phyloP scores from a whole-genome alignment of 2,888 invertebrate species.

The Onthophagus sagittarius region DNA sequence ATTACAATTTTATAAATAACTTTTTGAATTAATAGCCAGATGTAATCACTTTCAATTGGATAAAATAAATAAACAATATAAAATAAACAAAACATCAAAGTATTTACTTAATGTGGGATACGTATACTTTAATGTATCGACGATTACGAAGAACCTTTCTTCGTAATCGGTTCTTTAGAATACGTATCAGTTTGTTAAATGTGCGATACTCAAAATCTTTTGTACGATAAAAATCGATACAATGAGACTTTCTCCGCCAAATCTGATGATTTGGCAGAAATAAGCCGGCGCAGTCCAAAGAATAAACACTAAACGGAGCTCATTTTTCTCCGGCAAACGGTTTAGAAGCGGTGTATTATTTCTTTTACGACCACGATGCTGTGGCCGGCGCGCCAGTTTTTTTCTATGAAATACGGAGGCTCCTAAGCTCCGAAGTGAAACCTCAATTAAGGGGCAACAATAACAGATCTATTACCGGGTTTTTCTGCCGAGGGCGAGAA shows the following conservation, averaged over 20 bases:
- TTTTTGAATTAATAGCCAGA: too few species aligned
- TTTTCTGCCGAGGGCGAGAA: slow-evolving; percentile 18
- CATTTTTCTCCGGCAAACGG: background rate
- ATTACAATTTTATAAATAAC: too few species aligned
- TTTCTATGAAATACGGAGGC: background rate
- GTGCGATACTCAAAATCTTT: background rate
- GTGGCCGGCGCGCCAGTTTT: background rate
- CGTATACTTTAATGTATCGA: too few species aligned
- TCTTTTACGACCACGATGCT: background rate
- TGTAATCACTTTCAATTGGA: too few species aligned
- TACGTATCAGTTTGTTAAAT: background rate
- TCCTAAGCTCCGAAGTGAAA: slow-evolving; percentile 16
- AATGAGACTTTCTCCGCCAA: background rate
- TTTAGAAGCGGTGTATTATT: background rate
- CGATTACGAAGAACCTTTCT: too few species aligned
- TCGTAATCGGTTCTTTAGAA: too few species aligned
- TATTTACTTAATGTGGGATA: too few species aligned
- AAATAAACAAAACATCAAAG: too few species aligned
- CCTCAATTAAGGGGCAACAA: slow-evolving; percentile 20
- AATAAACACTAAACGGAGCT: background rate
- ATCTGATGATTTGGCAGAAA: background rate
- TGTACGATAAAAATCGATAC: background rate
- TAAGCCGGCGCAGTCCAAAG: background rate
- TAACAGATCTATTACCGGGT: slow-evolving; percentile 22
- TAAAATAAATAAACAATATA: too few species aligned